Conservation (phyloP, 2,888 invertebrate species). For the Morpho achilles region DNA sequence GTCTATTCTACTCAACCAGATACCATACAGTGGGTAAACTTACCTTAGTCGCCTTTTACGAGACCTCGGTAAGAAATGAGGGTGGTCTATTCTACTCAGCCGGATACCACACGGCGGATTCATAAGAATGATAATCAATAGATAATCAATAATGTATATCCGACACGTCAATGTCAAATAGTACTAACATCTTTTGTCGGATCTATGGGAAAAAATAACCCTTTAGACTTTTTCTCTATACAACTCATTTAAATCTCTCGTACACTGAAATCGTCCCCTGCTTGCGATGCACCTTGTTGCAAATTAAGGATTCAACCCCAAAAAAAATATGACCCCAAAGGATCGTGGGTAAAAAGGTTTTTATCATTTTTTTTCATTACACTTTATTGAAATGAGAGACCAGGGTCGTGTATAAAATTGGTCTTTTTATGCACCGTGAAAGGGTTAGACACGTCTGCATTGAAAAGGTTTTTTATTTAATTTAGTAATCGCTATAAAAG, state of each 20-base stretch:
- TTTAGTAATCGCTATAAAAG: constrained; percentile 38
- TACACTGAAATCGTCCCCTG: constrained; percentile 48
- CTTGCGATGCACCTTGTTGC: constrained; percentile 74
- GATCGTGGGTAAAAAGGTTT: constrained; percentile 71
- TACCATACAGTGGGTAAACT: too few species aligned
- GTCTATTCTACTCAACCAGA: too few species aligned
- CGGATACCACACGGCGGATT: too few species aligned
- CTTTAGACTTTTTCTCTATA: constrained; percentile 61
- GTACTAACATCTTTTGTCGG: constrained; percentile 58
- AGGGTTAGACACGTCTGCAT: constrained; percentile 42
- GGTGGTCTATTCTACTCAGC: too few species aligned
- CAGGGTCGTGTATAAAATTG: constrained; percentile 74
- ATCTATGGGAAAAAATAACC: constrained; percentile 64
- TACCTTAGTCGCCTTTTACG: too few species aligned
- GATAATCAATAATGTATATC: constrained; percentile 41
- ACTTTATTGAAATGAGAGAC: constrained; percentile 78
- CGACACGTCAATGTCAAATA: constrained; percentile 64
- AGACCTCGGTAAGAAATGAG: too few species aligned
- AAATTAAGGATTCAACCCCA: constrained; percentile 73
- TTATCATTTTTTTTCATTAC: constrained; percentile 65
- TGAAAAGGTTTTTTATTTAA: constrained; percentile 43
- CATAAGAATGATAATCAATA: constrained; percentile 34
- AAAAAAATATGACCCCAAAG: constrained; percentile 74
- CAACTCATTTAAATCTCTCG: constrained; percentile 70
- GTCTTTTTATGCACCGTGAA: constrained; percentile 51